Conservation (phyloP, 2,888 invertebrate species). For the Frankliniella fusca region DNA sequence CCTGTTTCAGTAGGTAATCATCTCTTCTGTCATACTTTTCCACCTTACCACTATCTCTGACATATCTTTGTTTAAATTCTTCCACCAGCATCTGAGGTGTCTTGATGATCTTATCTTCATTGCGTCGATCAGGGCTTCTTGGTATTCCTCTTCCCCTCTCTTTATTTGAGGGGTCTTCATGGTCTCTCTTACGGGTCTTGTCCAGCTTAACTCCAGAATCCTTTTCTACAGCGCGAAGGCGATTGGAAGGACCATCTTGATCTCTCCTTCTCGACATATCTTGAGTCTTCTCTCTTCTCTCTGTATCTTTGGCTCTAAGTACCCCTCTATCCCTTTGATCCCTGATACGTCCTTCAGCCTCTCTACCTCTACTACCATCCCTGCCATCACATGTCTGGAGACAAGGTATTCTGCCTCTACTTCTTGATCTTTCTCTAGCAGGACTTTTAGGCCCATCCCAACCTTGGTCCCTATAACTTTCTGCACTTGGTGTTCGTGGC, state of each 20-base stretch:
- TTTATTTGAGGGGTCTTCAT: neutral
- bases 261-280: neutral
- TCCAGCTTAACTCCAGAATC: neutral
- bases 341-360: neutral
- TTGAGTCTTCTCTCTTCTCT: neutral
- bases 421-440: neutral
- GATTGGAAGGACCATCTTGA: neutral
- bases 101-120: neutral
- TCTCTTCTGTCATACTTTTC: neutral
- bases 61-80: neutral
- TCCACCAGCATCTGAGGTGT: neutral
- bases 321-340: neutral
- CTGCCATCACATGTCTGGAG: neutral
- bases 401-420: neutral
- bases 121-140: neutral
- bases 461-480: neutral
- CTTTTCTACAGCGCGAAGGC: neutral
- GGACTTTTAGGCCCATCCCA: neutral
- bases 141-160: neutral
- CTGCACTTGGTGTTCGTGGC: neutral
- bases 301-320: neutral
- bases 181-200: neutral
- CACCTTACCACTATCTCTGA: neutral
- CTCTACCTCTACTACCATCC: neutral
- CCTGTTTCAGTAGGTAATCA: neutral